These are phyloP conservation scores for Apus apus DNA, from an alignment of 2,113 vertebrate genomes.

Conservation along the genomic window DNA sequence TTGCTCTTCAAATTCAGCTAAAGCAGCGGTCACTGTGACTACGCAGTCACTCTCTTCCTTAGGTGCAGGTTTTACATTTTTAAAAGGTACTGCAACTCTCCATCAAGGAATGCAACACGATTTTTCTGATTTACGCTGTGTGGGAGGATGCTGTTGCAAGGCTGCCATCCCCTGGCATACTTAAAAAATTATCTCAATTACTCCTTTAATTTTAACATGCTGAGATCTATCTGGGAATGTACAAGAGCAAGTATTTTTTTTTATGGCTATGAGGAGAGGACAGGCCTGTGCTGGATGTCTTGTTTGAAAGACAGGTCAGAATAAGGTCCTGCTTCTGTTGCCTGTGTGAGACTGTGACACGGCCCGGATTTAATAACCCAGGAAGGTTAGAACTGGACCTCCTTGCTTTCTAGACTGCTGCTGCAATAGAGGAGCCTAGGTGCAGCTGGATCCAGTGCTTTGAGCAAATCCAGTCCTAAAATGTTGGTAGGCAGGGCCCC, in stretches of 20 bases:
- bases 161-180: fast-evolving
- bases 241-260: neutral
- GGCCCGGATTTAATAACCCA: too few relatives aligned
- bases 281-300: fast-evolving
- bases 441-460: too few relatives aligned
- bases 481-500: too few relatives aligned
- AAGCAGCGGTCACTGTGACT: neutral
- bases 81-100: neutral
- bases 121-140: neutral
- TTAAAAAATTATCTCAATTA: neutral
- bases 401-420: too few relatives aligned
- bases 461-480: too few relatives aligned
- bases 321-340: neutral
- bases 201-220: neutral
- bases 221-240: neutral
- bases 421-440: too few relatives aligned
- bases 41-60: neutral
- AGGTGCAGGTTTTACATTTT: neutral
- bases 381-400: too few relatives aligned
- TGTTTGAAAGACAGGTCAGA: neutral
- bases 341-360: neutral
- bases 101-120: neutral
- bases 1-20: neutral
- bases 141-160: neutral
- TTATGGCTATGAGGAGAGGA: neutral